Evolutionary conservation across 1,140 invertebrate species (phyloP).

Genomic region (Trichomalopsis sarcophagae): DNA sequence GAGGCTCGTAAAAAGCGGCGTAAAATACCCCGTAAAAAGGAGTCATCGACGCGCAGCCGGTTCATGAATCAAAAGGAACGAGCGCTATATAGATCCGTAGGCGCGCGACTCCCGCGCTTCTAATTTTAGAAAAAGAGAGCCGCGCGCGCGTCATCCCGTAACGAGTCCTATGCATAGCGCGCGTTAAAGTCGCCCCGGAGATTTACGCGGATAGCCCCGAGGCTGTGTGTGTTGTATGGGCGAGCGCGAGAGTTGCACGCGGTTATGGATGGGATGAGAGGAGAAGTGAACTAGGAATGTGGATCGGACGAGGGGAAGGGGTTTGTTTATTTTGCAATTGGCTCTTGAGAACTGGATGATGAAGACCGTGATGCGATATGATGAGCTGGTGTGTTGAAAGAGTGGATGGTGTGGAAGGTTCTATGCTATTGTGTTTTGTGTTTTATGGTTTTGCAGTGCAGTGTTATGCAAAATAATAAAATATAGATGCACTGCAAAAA

Average conservation of each 20-base stretch:
- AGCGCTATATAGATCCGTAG: not conserved
- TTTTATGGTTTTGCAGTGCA: too few relatives aligned
- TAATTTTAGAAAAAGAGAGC: not conserved
- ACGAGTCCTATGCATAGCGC: not conserved
- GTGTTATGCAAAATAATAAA: too few relatives aligned
- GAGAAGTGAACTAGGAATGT: not conserved
- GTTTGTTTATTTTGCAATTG: constrained; percentile 1
- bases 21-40: not conserved
- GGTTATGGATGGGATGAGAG: not conserved
- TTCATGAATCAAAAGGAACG: constrained; percentile 11
- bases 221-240: not conserved
- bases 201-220: constrained; percentile 18
- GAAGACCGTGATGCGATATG: too few relatives aligned
- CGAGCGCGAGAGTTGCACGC: too few relatives aligned
- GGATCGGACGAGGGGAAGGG: not conserved
- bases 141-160: not conserved
- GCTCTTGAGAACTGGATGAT: not conserved
- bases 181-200: constrained; percentile 15
- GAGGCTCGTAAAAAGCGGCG: not conserved
- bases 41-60: not conserved
- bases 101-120: not conserved
- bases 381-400: too few relatives aligned
- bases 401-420: too few relatives aligned
- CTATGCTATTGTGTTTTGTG: too few relatives aligned
- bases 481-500: too few relatives aligned